Evolutionary conservation across 2,888 invertebrate genomes (phyloP).

Genomic region (Drosophila parthenogenetica): DNA sequence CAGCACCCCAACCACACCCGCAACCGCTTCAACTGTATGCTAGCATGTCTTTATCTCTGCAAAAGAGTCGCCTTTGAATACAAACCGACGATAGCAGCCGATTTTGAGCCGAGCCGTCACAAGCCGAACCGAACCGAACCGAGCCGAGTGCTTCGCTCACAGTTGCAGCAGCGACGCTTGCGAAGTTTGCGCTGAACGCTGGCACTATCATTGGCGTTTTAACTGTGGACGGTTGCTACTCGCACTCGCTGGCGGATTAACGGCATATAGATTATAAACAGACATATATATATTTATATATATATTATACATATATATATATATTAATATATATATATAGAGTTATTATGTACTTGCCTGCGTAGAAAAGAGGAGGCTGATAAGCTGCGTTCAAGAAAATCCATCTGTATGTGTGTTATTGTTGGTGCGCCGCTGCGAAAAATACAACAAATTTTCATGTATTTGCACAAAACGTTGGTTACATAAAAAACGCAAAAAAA

Average conservation of each 20-base stretch:
- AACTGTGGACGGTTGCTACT: slow-evolving; percentile 85
- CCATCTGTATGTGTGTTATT: slow-evolving; percentile 72
- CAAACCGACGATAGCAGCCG: slow-evolving; percentile 2
- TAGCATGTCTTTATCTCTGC: slow-evolving; percentile 1
- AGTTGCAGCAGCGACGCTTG: slow-evolving; percentile 56
- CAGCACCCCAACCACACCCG: neutral
- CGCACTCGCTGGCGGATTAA: slow-evolving; percentile 82
- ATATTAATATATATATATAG: slow-evolving; percentile 47
- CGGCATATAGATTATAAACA: slow-evolving; percentile 62
- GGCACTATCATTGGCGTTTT: slow-evolving; percentile 85
- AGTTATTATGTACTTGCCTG: slow-evolving; percentile 68
- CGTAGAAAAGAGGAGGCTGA: slow-evolving; percentile 66
- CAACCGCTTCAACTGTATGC: neutral
- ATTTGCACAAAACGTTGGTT: slow-evolving; percentile 72
- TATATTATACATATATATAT: slow-evolving; percentile 27
- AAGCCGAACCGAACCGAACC: slow-evolving; percentile 29
- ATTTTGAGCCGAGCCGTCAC: neutral
- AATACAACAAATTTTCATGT: slow-evolving; percentile 68
- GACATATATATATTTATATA: slow-evolving; percentile 37
- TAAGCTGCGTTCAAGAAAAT: slow-evolving; percentile 70
- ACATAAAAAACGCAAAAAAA: slow-evolving; percentile 56
- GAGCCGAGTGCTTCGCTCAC: slow-evolving; percentile 22
- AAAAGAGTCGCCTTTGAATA: slow-evolving; percentile 11
- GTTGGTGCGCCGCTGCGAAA: slow-evolving; percentile 65
- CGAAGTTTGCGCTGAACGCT: slow-evolving; percentile 43